These are phyloP conservation scores for Lepidocolaptes lacrymiger DNA, from an alignment of 2,797 vertebrate species.

Conservation along the genomic window DNA sequence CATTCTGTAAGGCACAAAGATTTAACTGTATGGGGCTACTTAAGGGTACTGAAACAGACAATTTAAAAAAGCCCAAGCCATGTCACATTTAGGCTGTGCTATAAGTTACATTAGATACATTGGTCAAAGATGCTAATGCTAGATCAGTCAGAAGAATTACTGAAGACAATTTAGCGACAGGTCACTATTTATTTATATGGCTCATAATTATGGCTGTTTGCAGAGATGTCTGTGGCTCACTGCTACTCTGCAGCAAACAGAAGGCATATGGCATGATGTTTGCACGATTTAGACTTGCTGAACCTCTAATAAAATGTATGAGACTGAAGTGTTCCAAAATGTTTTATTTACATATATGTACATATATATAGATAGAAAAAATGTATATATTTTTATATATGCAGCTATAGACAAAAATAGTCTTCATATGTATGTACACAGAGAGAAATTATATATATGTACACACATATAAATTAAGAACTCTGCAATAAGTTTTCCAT, in stretches of 20 bases:
- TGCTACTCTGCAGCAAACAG: neutral
- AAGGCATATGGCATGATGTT: neutral
- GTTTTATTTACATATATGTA: neutral
- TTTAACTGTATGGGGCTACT: constrained; percentile 68
- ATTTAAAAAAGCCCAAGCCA: constrained; percentile 33
- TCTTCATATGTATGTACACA: neutral
- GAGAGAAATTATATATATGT: neutral
- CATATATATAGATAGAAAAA: neutral
- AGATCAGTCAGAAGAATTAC: constrained; percentile 46
- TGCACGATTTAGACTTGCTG: neutral
- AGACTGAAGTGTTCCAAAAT: neutral
- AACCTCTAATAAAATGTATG: neutral
- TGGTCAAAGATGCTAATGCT: constrained; percentile 55
- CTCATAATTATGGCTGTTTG: neutral
- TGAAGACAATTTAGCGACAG: constrained; percentile 14
- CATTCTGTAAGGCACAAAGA: constrained; percentile 70
- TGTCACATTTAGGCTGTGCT: constrained; percentile 51
- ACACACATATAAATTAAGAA: neutral
- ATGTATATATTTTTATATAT: neutral
- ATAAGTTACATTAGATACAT: constrained; percentile 37
- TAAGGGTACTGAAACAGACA: constrained; percentile 17
- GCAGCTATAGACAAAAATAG: neutral
- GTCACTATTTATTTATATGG: constrained; percentile 1
- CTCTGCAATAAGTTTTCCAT: neutral
- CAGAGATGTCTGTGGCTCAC: neutral